Base-by-base conservation (phyloP, 2,113 vertebrate genomes). In the Mobula birostris region DNA sequence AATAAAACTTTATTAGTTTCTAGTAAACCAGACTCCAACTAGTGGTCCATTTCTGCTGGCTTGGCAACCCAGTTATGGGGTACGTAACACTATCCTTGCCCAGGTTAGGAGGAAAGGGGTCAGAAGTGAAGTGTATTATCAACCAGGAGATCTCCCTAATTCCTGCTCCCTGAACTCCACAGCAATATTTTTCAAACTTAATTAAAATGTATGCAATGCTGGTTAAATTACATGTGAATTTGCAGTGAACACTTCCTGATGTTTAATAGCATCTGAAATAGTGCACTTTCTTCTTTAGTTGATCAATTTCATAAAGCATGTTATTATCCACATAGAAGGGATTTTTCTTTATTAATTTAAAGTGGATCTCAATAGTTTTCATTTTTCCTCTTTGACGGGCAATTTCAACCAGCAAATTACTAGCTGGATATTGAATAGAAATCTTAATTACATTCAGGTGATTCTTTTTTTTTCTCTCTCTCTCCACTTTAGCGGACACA, bases 271-370 rank as follows among this genome's bases (percentile, higher is more conserved):
- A 29, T 27, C 82, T 85, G 11, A 85, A 85, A 61, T 85, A 8
- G 82, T 29, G 82, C 24, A 85, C 9, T 61, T 79, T 79, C 56
- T 4, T 11, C 58, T 83, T 56, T 27, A 58, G 48, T 83, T 27
- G 40, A 83, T 83, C 80, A 29, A 32, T 72, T 92, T 92, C 36
- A 92, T 40, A 7, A 85, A 63, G 17, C 66, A 68, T 19, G 8
- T 93, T 74, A 72, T 40, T 7, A 27, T 93, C 68, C 87, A 68
- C 70, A 0, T 93, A 68, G 29, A 48, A 74, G 24, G 36, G 66
- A 27, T 17, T 90, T 83, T 68, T 68, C 32, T 74, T 48, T 93
- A 48, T 93, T 93, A 70, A 72, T 48, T 90, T 93, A 72, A 93
- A 93, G 32, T 93, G 68, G 90, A 21, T 36, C 27, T 74, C 90